Evolutionary conservation across 2,797 vertebrate species (phyloP), one percentile per base, ranked within the genome.

Genomic region (Etheostoma perlongum): DNA sequence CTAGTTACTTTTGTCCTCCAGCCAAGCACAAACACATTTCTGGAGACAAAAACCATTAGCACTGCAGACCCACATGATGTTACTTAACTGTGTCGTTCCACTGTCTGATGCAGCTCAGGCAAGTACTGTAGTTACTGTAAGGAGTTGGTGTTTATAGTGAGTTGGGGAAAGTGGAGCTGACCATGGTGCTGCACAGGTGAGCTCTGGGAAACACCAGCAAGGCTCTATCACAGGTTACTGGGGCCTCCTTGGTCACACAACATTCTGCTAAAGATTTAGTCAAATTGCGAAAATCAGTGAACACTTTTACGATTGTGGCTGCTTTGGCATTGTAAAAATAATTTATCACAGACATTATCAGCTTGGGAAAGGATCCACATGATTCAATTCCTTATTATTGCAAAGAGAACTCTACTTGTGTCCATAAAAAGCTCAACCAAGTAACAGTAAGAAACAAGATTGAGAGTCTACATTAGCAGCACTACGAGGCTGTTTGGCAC

Each of bases 101-200:
- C 30, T 42, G 30, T 10, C 49, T 48, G 23, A 60, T 60, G 1
- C n/a, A 67, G 27, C 14, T 49, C 23, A 55, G 46, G 27, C 30
- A 8, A 33, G 54, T 11, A 40, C 36, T 40, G 36, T 2, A 10
- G n/a, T 16, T 30, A 1, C 21, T 42, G 18, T 12, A 42, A n/a
- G 53, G 27, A 42, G 58, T 12, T n/a, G 14, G 46, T 67, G 60
- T 18, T 55, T 13, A 13, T 6, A 6, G 49, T 46, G 16, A 30
- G 48, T 27, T 47, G 46, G 14, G 9, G 36, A 36, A 44, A 4
- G 16, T 48, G 79, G 53, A 72, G 51, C 74, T 76, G 67, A 58
- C 54, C 19, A 1, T 61, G 42, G 66, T 77, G 66, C 79, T 80
- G 40, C n/a, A 55, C 70, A 87, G 75, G 81, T 86, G 5, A 72